phyloP scores from a whole-genome alignment of 2,888 invertebrate genomes.

The Ectemnius continuus region DNA sequence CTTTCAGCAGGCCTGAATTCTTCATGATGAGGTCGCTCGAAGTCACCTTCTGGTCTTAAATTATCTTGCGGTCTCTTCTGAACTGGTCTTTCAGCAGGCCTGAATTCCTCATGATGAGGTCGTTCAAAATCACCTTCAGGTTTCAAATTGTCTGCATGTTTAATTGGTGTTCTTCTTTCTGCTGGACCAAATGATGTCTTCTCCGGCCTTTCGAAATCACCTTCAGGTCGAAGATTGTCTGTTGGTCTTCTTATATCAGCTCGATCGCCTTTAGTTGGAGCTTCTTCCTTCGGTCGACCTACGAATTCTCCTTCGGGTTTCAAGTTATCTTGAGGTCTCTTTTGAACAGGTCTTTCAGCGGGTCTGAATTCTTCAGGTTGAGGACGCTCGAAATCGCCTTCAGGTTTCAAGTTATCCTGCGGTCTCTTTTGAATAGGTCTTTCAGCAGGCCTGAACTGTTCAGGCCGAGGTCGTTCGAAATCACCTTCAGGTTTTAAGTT shows the following conservation, averaged over 20 bases:
- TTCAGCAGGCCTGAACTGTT: slow-evolving; percentile 77
- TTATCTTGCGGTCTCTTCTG: slow-evolving; percentile 80
- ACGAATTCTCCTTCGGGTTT: slow-evolving; percentile 77
- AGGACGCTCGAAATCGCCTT: slow-evolving; percentile 76
- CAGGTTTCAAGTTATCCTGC: slow-evolving; percentile 70
- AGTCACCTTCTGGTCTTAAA: slow-evolving; percentile 73
- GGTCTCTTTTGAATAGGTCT: slow-evolving; percentile 78
- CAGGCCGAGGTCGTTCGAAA: slow-evolving; percentile 72
- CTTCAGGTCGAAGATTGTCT: slow-evolving; percentile 84
- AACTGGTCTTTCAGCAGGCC: slow-evolving; percentile 79
- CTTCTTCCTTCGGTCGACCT: background rate
- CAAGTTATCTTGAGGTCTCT: slow-evolving; percentile 77
- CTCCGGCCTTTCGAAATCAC: slow-evolving; percentile 79
- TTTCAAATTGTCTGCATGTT: slow-evolving; percentile 75
- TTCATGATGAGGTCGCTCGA: slow-evolving; percentile 75
- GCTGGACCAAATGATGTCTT: slow-evolving; percentile 77
- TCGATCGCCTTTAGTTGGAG: slow-evolving; percentile 59
- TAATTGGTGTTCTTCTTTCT: slow-evolving; percentile 77
- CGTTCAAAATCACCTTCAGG: slow-evolving; percentile 78
- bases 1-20: slow-evolving; percentile 77
- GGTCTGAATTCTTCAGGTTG: slow-evolving; percentile 76
- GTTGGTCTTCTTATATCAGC: slow-evolving; percentile 76
- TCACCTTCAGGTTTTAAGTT: slow-evolving; percentile 80
- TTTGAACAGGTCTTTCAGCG: slow-evolving; percentile 60
- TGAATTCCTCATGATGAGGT: slow-evolving; percentile 65